Base-by-base conservation (phyloP, 2,888 invertebrate species). In the Pycnomerus fuliginosus region DNA sequence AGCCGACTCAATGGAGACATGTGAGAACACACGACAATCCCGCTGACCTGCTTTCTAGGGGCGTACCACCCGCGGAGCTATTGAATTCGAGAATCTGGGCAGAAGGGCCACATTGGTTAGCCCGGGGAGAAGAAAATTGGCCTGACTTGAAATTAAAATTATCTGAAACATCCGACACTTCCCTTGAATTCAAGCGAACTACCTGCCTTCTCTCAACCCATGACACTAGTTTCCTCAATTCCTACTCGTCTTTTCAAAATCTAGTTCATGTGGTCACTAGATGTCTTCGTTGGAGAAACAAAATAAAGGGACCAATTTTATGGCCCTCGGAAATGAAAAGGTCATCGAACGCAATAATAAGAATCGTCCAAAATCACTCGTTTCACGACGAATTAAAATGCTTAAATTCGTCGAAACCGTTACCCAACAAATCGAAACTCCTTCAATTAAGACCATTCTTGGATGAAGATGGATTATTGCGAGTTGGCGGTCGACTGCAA, bases 401-500 rank as follows among this genome's bases (percentile, higher is more conserved):
- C 10, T 31, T 50, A 34, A 27, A 12, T 2, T 33, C 39, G 14
- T 28, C 20, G 3, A 13, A 35, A 16, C 16, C 13, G 1, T 14
- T 49, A 5, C 14, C 3, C 1, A 27, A 16, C 11, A 24, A 8
- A 14, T 42, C 42, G 29, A 42, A 42, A 31, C 10, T 51, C 2
- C 3, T 49, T 15, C 10, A 11, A 2, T 28, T 49, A 8, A 45
- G 42, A 31, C 51, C 51, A 16, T 48, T 51, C 34, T 7, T 50
- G 14, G 34, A 49, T 20, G 17, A 35, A 7, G 11, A 20, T 12
- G 27, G 16, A 7, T 8, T 52, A 5, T 15, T 50, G 16, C 12
- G 46, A 1, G 52, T 47, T 7, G 50, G 44, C 3, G 52, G 47
- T 11, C 17, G 49, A 38, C n/a, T 49, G 5, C 11, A 16, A 30